Evolutionary conservation across 64 coral and sea anemone genomes (phyloP).

Genomic region (Montipora cactus): DNA sequence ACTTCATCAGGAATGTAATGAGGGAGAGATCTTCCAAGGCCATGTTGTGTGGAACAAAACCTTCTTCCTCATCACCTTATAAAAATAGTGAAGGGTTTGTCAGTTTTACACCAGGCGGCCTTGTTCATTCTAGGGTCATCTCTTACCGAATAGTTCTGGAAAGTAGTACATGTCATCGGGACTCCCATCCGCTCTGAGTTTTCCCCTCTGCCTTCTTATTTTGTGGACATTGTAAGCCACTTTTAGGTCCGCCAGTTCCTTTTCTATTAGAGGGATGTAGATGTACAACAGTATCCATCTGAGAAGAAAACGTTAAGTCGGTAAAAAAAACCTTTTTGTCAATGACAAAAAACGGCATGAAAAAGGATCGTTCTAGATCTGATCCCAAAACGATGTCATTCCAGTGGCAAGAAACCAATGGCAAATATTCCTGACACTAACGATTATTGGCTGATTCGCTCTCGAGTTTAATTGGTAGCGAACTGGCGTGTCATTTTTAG

Average conservation of each 20-base stretch:
- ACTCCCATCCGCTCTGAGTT: slow-evolving; percentile 38
- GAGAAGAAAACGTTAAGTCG: not conserved
- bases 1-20: slow-evolving; percentile 32
- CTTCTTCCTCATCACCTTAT: slow-evolving; percentile 24
- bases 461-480: no score
- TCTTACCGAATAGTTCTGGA: slow-evolving; percentile 50
- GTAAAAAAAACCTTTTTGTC: not conserved
- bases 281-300: slow-evolving; percentile 51
- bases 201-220: slow-evolving; percentile 62
- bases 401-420: no score
- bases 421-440: no score
- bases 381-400: no score
- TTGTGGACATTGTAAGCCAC: slow-evolving; percentile 50
- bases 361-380: not conserved
- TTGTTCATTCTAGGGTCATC: not conserved
- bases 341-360: not conserved
- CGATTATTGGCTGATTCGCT: no score
- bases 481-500: not conserved
- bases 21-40: not conserved
- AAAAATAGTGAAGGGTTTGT: not conserved
- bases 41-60: slow-evolving; percentile 20
- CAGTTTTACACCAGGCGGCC: not conserved
- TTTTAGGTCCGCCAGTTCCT: slow-evolving; percentile 49
- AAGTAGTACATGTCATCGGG: slow-evolving; percentile 66
- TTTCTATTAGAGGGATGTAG: slow-evolving; percentile 61